Evolutionary conservation across 2,797 vertebrate genomes (phyloP).

Genomic region (Falco rusticolus): DNA sequence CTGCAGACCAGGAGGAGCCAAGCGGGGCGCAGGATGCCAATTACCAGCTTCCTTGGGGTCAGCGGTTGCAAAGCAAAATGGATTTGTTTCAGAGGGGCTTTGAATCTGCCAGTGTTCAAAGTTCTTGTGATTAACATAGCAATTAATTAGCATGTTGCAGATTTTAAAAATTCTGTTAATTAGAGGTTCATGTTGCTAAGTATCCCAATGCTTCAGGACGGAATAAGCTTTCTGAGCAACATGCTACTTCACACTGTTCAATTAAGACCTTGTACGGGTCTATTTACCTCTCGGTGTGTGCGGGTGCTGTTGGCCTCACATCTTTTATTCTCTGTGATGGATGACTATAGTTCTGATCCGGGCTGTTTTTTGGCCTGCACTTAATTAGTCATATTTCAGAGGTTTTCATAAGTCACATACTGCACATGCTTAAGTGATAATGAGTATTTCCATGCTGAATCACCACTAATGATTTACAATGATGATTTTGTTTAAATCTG

Average conservation of each 20-base stretch:
- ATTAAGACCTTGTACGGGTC: fast-evolving
- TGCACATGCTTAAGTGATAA: conserved; percentile 53
- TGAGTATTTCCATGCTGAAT: conserved; percentile 70
- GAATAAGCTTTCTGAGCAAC: neutral
- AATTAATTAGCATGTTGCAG: neutral
- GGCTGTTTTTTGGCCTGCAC: neutral
- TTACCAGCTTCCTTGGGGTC: fast-evolving
- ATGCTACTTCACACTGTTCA: fast-evolving
- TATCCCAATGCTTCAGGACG: fast-evolving
- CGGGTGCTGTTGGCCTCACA: neutral
- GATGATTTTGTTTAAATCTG: conserved; percentile 38
- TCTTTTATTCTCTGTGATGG: neutral
- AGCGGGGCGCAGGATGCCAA: fast-evolving
- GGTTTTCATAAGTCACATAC: conserved; percentile 2
- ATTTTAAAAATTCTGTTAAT: neutral
- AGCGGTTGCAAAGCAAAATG: neutral
- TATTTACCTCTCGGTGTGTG: neutral
- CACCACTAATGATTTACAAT: conserved; percentile 16
- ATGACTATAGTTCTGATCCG: neutral
- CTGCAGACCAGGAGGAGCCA: fast-evolving
- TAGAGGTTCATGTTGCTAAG: neutral
- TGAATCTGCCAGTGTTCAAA: too few relatives aligned
- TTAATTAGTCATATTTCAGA: conserved; percentile 34
- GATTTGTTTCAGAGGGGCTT: neutral
- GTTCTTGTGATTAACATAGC: neutral